phyloP scores from a whole-genome alignment of 2,888 invertebrate genomes.

The Hartigia nigra region DNA sequence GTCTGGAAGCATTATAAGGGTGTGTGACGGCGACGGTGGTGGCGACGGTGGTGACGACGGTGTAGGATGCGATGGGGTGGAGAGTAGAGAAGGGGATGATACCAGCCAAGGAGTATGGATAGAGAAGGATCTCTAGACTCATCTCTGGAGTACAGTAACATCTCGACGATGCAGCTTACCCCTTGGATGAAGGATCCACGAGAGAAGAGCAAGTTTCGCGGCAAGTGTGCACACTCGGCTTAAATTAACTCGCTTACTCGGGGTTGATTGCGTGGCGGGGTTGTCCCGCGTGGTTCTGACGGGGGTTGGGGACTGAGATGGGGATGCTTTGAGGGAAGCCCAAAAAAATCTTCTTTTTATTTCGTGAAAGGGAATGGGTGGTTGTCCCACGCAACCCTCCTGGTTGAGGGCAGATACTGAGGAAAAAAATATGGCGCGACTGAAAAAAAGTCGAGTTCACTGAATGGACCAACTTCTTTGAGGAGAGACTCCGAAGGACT shows the following conservation, averaged over 20 bases:
- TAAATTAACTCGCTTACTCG: constrained; percentile 56
- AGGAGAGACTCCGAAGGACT: not conserved
- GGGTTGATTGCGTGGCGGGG: constrained; percentile 49
- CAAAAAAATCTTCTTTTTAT: not conserved
- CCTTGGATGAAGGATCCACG: constrained; percentile 37
- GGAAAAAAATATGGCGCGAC: not conserved
- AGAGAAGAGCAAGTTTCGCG: constrained; percentile 50
- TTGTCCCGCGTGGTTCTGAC: not conserved
- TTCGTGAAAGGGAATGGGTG: not conserved
- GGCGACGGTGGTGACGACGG: constrained; percentile 5
- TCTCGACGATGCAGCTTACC: constrained; percentile 48
- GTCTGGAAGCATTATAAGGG: constrained; percentile 42
- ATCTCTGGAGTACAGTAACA: constrained; percentile 41
- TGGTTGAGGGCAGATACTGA: not conserved
- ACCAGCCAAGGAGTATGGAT: not conserved
- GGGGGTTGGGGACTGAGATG: not conserved
- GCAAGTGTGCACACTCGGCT: constrained; percentile 53
- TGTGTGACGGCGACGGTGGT: constrained; percentile 4
- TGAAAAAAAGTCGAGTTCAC: not conserved
- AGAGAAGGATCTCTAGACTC: not conserved
- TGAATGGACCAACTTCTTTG: not conserved
- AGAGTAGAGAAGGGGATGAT: not conserved
- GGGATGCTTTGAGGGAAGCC: not conserved
- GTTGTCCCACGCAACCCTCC: not conserved
- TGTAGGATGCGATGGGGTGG: not conserved